Conservation (phyloP, 1,140 invertebrate genomes). For the Macrotrachela quadricornifera region DNA sequence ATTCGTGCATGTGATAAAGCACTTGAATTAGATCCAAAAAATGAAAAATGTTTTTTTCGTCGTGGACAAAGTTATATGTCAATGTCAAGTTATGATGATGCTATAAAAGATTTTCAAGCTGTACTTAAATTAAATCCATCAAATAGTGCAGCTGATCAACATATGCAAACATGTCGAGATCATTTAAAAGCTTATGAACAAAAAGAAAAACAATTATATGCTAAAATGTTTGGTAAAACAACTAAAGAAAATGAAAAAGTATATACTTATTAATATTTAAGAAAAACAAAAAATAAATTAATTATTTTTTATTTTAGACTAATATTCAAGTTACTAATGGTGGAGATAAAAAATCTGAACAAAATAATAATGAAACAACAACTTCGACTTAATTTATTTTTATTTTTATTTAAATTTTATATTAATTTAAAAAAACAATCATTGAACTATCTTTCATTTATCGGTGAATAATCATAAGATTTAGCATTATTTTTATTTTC, state of each 20-base stretch:
- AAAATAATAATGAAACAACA: too few relatives aligned
- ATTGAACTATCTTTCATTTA: too few relatives aligned
- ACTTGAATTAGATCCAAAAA: slow-evolving; percentile 48
- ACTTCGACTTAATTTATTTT: too few relatives aligned
- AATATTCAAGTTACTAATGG: too few relatives aligned
- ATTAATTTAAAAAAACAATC: too few relatives aligned
- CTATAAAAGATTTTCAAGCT: slow-evolving; percentile 52
- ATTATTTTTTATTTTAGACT: too few relatives aligned
- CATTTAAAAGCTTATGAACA: slow-evolving; percentile 3
- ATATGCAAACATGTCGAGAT: background rate
- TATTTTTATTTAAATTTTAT: too few relatives aligned
- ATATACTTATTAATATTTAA: too few relatives aligned
- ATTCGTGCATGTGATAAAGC: slow-evolving; percentile 43
- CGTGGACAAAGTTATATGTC: slow-evolving; percentile 55
- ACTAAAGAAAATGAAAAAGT: background rate
- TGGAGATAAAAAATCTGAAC: too few relatives aligned
- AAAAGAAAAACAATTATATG: slow-evolving; percentile 7
- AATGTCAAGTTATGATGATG: slow-evolving; percentile 52
- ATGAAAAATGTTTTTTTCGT: slow-evolving; percentile 71
- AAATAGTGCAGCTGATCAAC: slow-evolving; percentile 51
- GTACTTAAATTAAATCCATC: slow-evolving; percentile 48
- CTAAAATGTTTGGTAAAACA: background rate
- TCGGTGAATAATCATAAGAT: too few relatives aligned
- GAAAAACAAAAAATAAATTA: too few relatives aligned
- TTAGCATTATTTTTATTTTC: too few relatives aligned